Evolutionary conservation across 2,113 vertebrate species (phyloP), one percentile per base, ranked within the genome.

Genomic region (Mellivora capensis): DNA sequence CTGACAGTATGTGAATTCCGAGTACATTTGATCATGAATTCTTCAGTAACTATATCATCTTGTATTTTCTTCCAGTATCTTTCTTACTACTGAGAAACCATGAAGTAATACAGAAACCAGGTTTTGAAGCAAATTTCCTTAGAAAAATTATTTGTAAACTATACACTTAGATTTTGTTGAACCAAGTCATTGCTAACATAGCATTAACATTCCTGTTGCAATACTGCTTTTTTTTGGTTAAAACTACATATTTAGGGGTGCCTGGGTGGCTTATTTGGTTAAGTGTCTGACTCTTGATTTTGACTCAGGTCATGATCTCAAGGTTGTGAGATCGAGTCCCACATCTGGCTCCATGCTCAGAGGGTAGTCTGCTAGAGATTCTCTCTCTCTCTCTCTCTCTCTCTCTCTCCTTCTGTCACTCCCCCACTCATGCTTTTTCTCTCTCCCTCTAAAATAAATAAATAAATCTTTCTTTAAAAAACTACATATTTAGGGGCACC

Each of bases 31-130:
- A 54, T 74, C 37, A 44, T 81, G 34, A 31, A 52, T 98, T 61
- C 64, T 72, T 97, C 29, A 57, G 25, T 91, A 98, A 94, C 79
- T 93, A 6, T 52, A 93, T 90, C 61, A 74, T 25, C 17, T 81
- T 74, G 54, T 49, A 62, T 59, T 44, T 90, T 94, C 59, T 71
- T 82, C 71, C n/a, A 86, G n/a, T 49, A 85, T 81, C 18, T 72
- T 97, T 91, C 52, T 84, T 3, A 5, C 39, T 97, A 95, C 23
- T 29, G 3, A 25, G 81, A 97, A 94, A 94, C 74, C 89, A 96
- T 72, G 69, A 96, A 97, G 23, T 61, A 59, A 95, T 39, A 91
- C 0, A 88, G 74, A 98, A 96, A 77, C 85, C 57, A 97, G 93
- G 21, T 97, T 97, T 89, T 72, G 93, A 96, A 69, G 34, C 93